These are phyloP conservation scores for Xenentodon cancila DNA, from an alignment of 2,797 vertebrate species.

Conservation along the genomic window DNA sequence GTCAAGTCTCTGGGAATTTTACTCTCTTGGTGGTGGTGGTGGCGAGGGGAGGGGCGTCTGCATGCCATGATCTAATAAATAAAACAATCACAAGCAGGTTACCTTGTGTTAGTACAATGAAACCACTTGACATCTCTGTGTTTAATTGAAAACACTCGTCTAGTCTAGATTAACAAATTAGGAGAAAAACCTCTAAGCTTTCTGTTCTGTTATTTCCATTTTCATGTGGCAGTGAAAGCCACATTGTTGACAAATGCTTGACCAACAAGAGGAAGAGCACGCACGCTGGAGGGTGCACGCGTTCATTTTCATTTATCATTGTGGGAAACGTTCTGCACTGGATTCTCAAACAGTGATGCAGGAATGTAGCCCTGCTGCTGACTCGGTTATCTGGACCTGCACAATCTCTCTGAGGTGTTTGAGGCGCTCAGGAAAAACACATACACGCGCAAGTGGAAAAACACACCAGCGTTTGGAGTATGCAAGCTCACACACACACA, in stretches of 20 bases:
- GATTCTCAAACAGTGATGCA: slow-evolving; percentile 72
- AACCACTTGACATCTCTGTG: too few species aligned
- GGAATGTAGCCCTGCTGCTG: slow-evolving; percentile 65
- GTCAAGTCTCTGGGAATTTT: neutral
- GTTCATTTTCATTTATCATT: slow-evolving; percentile 74
- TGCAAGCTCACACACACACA: neutral
- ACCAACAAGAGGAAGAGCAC: slow-evolving; percentile 12
- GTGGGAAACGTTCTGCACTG: slow-evolving; percentile 72
- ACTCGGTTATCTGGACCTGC: slow-evolving; percentile 65
- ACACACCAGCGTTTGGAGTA: slow-evolving; percentile 14
- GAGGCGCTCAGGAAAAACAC: slow-evolving; percentile 50
- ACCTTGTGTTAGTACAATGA: neutral
- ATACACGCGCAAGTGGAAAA: slow-evolving; percentile 38
- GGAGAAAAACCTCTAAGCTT: neutral
- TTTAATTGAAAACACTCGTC: too few species aligned
- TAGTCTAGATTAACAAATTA: too few species aligned
- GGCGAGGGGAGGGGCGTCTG: too few species aligned
- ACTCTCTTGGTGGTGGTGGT: neutral
- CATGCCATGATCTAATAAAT: neutral
- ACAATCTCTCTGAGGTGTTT: slow-evolving; percentile 69
- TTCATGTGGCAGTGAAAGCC: neutral
- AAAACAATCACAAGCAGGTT: neutral
- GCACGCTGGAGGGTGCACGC: slow-evolving; percentile 15
- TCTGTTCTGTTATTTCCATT: neutral
- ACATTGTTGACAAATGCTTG: slow-evolving; percentile 14